Evolutionary conservation across 1,140 invertebrate species (phyloP).

Genomic region (Musca domestica): DNA sequence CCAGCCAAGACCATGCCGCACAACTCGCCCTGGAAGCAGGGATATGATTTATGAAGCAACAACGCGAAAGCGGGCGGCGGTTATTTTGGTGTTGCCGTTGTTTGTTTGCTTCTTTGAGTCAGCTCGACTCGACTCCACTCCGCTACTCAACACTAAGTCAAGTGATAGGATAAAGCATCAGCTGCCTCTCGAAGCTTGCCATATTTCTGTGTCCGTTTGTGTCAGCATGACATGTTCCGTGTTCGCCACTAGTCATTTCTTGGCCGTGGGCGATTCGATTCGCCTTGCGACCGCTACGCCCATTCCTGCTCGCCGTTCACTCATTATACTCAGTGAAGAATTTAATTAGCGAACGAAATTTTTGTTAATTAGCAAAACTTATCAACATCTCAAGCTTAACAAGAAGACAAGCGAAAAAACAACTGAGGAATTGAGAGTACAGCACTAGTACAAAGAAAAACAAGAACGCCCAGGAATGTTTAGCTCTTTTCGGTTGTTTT

Average conservation of each 20-base stretch:
- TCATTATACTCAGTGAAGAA: constrained; percentile 8
- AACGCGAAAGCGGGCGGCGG: too few relatives aligned
- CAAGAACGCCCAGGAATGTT: not conserved
- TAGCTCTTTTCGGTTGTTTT: constrained; percentile 1
- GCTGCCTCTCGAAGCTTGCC: not conserved
- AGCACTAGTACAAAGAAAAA: not conserved
- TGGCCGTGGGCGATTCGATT: constrained; percentile 10
- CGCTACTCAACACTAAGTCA: not conserved
- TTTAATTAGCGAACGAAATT: constrained; percentile 23
- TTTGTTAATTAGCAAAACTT: constrained; percentile 25
- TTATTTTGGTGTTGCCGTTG: not conserved
- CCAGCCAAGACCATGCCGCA: too few relatives aligned
- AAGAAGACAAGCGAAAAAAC: constrained; percentile 14
- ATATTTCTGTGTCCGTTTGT: not conserved
- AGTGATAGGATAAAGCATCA: constrained; percentile 11
- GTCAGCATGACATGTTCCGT: not conserved
- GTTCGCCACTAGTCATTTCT: constrained; percentile 6
- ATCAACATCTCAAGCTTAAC: constrained; percentile 20
- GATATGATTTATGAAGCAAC: too few relatives aligned
- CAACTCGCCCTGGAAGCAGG: too few relatives aligned
- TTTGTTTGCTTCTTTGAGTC: not conserved
- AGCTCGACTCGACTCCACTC: too few relatives aligned
- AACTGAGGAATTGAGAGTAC: not conserved
- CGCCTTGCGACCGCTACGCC: not conserved
- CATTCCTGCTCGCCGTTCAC: not conserved